Evolutionary conservation across 2,113 vertebrate species (phyloP).

Genomic region (Anarrhichthys ocellatus): DNA sequence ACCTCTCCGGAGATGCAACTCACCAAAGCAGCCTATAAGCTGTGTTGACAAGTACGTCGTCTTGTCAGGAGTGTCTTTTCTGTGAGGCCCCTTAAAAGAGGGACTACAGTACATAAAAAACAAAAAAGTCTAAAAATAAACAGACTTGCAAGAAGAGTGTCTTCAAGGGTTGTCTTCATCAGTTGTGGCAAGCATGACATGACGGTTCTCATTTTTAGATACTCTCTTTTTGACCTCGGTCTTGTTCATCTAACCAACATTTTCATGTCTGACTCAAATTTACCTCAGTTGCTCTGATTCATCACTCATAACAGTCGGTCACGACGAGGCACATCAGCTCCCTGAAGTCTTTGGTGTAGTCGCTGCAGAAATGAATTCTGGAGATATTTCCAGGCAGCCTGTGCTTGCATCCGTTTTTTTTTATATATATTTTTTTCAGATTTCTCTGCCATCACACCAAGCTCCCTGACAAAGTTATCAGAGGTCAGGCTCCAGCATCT

Average conservation of each 20-base stretch:
- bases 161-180: conserved; percentile 60
- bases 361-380: conserved; percentile 26
- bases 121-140: conserved; percentile 74
- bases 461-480: conserved; percentile 69
- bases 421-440: conserved; percentile 32
- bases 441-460: conserved; percentile 60
- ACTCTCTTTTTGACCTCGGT: conserved; percentile 57
- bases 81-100: conserved; percentile 57
- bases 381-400: conserved; percentile 47
- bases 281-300: conserved; percentile 56
- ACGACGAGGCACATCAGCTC: conserved; percentile 41
- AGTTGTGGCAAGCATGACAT: conserved; percentile 57
- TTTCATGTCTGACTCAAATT: conserved; percentile 64
- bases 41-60: conserved; percentile 60
- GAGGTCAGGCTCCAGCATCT: conserved; percentile 67
- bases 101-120: conserved; percentile 23
- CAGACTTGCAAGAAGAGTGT: conserved; percentile 25
- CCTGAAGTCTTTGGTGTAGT: conserved; percentile 48
- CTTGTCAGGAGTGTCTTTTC: conserved; percentile 58
- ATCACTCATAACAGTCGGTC: conserved; percentile 50
- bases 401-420: conserved; percentile 8
- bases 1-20: conserved; percentile 63
- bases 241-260: conserved; percentile 62
- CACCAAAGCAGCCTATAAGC: conserved; percentile 59
- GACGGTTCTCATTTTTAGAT: conserved; percentile 72